These are phyloP conservation scores for Trichonephila inaurata DNA, from an alignment of 1,140 invertebrate genomes.

Conservation along the genomic window DNA sequence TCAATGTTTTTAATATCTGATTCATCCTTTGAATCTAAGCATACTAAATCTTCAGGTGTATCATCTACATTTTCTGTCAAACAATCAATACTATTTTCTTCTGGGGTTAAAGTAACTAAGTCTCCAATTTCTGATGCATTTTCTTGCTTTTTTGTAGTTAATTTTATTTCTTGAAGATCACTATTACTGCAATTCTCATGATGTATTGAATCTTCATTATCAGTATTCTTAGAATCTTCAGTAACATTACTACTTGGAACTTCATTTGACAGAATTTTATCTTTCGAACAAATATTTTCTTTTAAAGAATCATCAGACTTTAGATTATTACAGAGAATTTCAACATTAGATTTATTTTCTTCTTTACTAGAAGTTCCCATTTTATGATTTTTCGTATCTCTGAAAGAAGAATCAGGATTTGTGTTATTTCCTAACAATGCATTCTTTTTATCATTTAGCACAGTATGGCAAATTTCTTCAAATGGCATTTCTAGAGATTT, in stretches of 20 bases:
- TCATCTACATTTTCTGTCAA: too few species aligned
- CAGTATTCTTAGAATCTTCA: background rate
- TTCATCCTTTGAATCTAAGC: too few species aligned
- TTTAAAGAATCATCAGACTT: slow-evolving; percentile 1
- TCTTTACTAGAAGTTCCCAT: slow-evolving; percentile 11
- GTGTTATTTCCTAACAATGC: slow-evolving; percentile 28
- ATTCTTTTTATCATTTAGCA: slow-evolving; percentile 50
- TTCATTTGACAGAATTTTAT: background rate
- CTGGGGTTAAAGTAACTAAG: too few species aligned
- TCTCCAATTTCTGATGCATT: too few species aligned
- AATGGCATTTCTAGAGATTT: background rate
- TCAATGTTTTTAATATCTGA: too few species aligned
- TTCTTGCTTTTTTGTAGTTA: too few species aligned
- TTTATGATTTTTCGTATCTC: slow-evolving; percentile 4
- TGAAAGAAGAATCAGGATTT: slow-evolving; percentile 60
- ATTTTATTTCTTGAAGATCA: too few species aligned
- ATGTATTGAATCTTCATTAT: background rate
- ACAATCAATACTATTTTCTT: too few species aligned
- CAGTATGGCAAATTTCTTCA: background rate
- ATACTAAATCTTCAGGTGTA: too few species aligned
- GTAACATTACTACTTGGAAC: background rate
- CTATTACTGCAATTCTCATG: background rate
- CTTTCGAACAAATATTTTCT: background rate
- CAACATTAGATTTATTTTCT: background rate
- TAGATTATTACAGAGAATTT: background rate